Evolutionary conservation across 2,888 invertebrate species (phyloP).

Genomic region (Hedya salicella): DNA sequence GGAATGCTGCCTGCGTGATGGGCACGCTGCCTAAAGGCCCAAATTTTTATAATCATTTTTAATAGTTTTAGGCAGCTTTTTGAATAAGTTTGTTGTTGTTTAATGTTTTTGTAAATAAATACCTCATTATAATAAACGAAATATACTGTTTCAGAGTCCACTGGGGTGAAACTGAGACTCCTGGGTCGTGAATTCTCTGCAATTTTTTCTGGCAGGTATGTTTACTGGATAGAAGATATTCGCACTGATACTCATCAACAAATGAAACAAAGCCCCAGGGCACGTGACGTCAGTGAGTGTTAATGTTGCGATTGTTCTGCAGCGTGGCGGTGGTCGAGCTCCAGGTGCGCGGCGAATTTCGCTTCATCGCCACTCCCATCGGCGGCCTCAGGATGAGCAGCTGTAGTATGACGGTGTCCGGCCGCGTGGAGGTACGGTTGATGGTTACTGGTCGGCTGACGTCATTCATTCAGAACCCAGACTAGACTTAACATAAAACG

Average conservation of each 20-base stretch:
- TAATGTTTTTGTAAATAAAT: too few species aligned
- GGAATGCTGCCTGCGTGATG: too few species aligned
- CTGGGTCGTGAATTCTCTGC: background rate
- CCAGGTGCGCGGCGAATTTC: background rate
- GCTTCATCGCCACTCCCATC: background rate
- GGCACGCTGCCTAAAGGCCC: too few species aligned
- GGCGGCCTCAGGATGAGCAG: constrained; percentile 5
- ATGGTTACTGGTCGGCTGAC: background rate
- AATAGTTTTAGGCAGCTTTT: too few species aligned
- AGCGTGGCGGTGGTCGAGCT: background rate
- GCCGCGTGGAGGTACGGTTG: background rate
- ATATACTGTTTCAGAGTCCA: constrained; percentile 6
- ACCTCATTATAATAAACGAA: too few species aligned
- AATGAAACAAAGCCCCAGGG: background rate
- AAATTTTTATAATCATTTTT: too few species aligned
- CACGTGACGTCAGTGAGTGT: background rate
- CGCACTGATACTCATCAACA: background rate
- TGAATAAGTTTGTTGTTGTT: too few species aligned
- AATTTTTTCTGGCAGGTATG: background rate
- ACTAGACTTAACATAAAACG: background rate
- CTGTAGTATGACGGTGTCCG: background rate
- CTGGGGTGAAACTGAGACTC: background rate
- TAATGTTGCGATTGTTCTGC: background rate
- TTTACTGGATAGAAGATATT: background rate
- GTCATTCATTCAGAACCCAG: background rate